phyloP scores from a whole-genome alignment of 2,888 invertebrate genomes.

The Eupithecia tripunctaria region DNA sequence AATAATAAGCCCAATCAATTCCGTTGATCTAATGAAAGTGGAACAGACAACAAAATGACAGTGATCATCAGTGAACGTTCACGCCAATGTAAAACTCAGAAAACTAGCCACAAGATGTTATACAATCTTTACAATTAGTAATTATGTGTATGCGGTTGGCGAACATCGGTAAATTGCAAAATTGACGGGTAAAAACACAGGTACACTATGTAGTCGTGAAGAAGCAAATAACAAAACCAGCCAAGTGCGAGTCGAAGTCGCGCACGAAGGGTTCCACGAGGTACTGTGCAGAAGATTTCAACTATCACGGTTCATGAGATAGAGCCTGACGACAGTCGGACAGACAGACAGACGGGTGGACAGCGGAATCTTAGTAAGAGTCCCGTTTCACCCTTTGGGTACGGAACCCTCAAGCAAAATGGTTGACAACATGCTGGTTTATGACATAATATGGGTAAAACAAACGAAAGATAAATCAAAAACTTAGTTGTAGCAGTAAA shows the following conservation, averaged over 20 bases:
- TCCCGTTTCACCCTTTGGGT: too few species aligned
- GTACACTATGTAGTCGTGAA: not conserved
- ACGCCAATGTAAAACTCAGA: constrained; percentile 59
- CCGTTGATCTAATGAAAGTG: constrained; percentile 60
- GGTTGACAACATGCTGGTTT: not conserved
- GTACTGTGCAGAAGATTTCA: too few species aligned
- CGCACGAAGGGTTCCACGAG: too few species aligned
- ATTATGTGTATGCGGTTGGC: constrained; percentile 64
- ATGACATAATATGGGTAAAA: constrained; percentile 7
- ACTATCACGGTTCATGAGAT: too few species aligned
- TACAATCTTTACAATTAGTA: constrained; percentile 68
- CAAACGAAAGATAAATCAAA: constrained; percentile 24
- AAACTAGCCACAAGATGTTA: constrained; percentile 62
- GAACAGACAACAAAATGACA: constrained; percentile 56
- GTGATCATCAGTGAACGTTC: constrained; percentile 59
- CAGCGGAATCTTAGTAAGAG: too few species aligned
- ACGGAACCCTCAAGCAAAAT: too few species aligned
- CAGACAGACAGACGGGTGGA: too few species aligned
- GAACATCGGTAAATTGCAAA: constrained; percentile 59
- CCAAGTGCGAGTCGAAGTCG: too few species aligned
- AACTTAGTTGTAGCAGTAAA: constrained; percentile 53
- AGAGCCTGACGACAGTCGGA: too few species aligned
- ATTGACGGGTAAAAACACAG: constrained; percentile 51
- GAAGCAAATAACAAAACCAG: constrained; percentile 6
- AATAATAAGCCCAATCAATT: constrained; percentile 61